These are phyloP conservation scores for Myioborus melanocephalus DNA, from an alignment of 2,797 vertebrate genomes.

Conservation along the genomic window DNA sequence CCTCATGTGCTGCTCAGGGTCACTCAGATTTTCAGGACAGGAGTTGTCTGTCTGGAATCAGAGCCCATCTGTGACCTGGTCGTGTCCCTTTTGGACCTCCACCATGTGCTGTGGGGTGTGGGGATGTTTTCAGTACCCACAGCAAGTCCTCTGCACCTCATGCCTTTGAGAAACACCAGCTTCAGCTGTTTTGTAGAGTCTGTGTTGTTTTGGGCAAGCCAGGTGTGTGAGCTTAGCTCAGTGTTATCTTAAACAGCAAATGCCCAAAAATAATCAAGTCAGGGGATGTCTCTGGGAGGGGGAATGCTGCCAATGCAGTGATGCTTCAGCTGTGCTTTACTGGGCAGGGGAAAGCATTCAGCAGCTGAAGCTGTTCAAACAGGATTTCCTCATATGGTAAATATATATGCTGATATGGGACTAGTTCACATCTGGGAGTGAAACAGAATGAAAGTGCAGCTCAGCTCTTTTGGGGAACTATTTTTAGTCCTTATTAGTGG, in stretches of 20 bases:
- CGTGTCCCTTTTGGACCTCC: fast-evolving
- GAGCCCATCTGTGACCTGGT: fast-evolving
- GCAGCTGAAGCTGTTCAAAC: neutral
- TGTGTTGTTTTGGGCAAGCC: neutral
- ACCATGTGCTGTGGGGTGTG: fast-evolving
- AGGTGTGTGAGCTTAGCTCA: neutral
- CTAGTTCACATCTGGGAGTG: neutral
- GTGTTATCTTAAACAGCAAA: neutral
- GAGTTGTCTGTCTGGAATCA: neutral
- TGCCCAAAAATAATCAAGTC: neutral
- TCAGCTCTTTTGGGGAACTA: neutral
- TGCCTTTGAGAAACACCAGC: neutral
- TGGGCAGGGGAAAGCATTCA: neutral
- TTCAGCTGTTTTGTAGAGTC: neutral
- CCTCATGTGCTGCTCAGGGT: fast-evolving
- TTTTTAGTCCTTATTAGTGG: neutral
- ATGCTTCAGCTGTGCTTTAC: neutral
- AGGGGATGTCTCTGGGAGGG: neutral
- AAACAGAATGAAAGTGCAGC: conserved; percentile 5
- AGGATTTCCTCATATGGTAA: conserved; percentile 1
- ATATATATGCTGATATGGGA: neutral
- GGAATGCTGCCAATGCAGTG: neutral
- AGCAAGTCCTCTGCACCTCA: neutral
- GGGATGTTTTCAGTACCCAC: neutral
- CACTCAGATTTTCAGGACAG: neutral